Percentiles rank a stretch among this genome's conserved stretches.
phyloP scores from a whole-genome alignment of 2,797 vertebrate species.

The Austrolebias charrua region DNA sequence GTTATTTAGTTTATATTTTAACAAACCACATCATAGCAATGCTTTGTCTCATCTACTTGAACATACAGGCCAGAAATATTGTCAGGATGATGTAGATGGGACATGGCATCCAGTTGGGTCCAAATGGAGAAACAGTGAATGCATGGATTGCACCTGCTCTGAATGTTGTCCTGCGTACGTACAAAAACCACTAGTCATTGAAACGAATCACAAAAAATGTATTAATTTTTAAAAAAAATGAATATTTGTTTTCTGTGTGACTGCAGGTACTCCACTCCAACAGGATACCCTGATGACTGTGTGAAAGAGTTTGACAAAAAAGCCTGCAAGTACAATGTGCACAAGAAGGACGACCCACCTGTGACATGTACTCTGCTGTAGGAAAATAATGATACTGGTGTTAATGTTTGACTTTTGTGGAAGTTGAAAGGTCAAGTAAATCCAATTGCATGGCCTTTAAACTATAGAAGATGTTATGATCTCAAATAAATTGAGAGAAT shows the following conservation, averaged over 20 bases:
- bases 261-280: constrained; percentile 51
- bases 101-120: constrained; percentile 52
- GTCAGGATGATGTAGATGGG: constrained; percentile 39
- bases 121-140: constrained; percentile 60
- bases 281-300: constrained; percentile 11
- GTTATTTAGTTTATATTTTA: background rate
- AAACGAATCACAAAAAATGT: no score
- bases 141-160: constrained; percentile 39
- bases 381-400: constrained; percentile 11
- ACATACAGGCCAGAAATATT: constrained; percentile 44
- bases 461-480: no score
- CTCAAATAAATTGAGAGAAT: no score
- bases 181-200: background rate
- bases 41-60: background rate
- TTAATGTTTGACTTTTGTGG: background rate
- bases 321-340: constrained; percentile 59
- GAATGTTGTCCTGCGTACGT: constrained; percentile 55
- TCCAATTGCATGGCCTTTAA: no score
- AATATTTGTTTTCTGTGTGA: no score
- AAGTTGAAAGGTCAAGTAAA: no score
- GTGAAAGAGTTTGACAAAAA: constrained; percentile 49
- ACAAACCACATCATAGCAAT: background rate
- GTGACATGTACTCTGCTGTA: constrained; percentile 18
- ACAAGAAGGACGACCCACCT: constrained; percentile 53
- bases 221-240: no score